phyloP scores from a whole-genome alignment of 2,797 vertebrate species.

The Trachurus trachurus region DNA sequence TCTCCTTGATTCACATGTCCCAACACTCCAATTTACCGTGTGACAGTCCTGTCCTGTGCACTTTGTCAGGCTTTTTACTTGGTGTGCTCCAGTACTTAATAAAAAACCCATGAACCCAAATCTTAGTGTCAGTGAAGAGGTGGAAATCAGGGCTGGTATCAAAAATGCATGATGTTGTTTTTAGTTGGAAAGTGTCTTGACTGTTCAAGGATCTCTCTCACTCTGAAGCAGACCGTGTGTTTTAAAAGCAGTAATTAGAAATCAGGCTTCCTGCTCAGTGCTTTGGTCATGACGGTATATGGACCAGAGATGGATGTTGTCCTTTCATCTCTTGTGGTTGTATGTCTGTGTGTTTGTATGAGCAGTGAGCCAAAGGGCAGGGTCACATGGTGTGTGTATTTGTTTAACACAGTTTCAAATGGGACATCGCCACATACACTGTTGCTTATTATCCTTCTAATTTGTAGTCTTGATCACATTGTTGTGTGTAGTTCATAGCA shows the following conservation, averaged over 20 bases:
- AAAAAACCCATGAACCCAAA: neutral
- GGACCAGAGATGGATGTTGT: slow-evolving; percentile 52
- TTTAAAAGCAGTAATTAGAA: slow-evolving; percentile 39
- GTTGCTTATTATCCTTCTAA: neutral
- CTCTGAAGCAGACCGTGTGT: slow-evolving; percentile 13
- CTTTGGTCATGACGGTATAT: slow-evolving; percentile 25
- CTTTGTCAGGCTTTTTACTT: neutral
- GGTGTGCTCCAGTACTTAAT: no score
- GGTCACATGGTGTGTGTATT: neutral
- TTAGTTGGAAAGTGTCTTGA: slow-evolving; percentile 35
- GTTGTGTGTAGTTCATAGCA: slow-evolving; percentile 36
- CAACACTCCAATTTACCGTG: neutral
- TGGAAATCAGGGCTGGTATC: slow-evolving; percentile 1
- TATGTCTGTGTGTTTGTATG: slow-evolving; percentile 47
- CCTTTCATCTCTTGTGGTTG: slow-evolving; percentile 55
- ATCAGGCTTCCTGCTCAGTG: slow-evolving; percentile 11
- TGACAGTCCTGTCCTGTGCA: neutral
- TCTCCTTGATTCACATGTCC: slow-evolving; percentile 17
- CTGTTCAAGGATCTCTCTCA: neutral
- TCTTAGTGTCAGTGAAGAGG: neutral
- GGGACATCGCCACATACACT: neutral
- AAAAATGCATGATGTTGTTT: slow-evolving; percentile 29
- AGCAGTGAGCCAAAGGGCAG: slow-evolving; percentile 44
- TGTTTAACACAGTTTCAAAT: slow-evolving; percentile 9
- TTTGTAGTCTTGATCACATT: slow-evolving; percentile 39